phyloP scores from a whole-genome alignment of 2,113 vertebrate genomes.

The Tauraco erythrolophus region DNA sequence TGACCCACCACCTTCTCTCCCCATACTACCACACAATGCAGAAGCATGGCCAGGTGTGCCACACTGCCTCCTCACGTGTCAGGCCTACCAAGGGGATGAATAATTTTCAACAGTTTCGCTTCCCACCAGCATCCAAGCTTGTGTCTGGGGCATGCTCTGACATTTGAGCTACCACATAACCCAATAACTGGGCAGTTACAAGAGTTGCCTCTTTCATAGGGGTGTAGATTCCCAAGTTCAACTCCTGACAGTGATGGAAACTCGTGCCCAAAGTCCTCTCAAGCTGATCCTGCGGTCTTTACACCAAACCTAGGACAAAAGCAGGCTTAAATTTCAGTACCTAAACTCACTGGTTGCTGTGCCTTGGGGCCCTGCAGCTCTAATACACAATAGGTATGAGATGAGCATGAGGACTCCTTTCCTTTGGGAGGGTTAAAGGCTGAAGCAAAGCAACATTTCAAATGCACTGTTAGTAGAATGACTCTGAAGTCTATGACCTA shows the following conservation, averaged over 20 bases:
- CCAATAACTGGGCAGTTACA: not conserved
- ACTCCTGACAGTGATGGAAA: not conserved
- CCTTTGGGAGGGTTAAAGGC: not conserved
- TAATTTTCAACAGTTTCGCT: not conserved
- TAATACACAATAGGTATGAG: rapidly evolving
- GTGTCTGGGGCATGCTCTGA: rapidly evolving
- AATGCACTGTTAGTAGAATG: not conserved
- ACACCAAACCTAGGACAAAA: not conserved
- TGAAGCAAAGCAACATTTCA: not conserved
- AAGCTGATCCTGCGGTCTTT: not conserved
- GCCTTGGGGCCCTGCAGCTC: not conserved
- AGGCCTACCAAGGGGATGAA: not conserved
- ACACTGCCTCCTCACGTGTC: rapidly evolving
- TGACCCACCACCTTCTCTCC: not conserved
- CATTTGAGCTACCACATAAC: not conserved
- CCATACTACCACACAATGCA: not conserved
- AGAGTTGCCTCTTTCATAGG: not conserved
- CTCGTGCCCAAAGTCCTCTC: not conserved
- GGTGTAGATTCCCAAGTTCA: not conserved
- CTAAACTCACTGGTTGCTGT: no score
- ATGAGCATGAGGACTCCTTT: not conserved
- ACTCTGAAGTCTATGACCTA: not conserved
- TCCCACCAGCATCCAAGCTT: not conserved
- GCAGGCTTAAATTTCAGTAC: not conserved
- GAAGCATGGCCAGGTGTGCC: rapidly evolving